These are phyloP conservation scores for Sebastes kiyomatsui DNA, from an alignment of 2,797 vertebrate genomes.

Conservation along the genomic window DNA sequence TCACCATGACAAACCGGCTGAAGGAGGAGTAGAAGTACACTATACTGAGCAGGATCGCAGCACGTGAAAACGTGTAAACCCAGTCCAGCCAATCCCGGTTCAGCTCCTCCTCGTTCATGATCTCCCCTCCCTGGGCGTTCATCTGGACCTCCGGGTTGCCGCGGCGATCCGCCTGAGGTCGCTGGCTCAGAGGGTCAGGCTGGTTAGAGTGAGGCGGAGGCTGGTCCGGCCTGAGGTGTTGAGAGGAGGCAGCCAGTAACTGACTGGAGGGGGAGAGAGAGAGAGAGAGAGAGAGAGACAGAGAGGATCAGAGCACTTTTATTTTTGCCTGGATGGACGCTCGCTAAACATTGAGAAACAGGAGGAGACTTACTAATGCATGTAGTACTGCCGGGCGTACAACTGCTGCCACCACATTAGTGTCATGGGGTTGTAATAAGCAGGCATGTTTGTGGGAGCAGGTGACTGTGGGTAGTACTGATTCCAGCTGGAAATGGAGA, in stretches of 20 bases:
- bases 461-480: conserved; percentile 78
- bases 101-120: conserved; percentile 92
- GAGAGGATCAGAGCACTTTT: neutral
- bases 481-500: conserved; percentile 80
- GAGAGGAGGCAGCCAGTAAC: conserved; percentile 88
- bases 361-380: conserved; percentile 91
- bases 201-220: conserved; percentile 45
- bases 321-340: neutral
- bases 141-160: conserved; percentile 89
- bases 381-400: conserved; percentile 92
- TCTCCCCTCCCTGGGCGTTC: conserved; percentile 92
- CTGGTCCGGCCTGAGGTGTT: conserved; percentile 76
- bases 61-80: conserved; percentile 92
- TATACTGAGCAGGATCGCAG: conserved; percentile 92
- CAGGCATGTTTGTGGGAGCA: conserved; percentile 75
- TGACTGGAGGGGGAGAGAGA: conserved; percentile 78
- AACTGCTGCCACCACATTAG: conserved; percentile 96
- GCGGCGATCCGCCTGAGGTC: conserved; percentile 82
- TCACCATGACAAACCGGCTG: conserved; percentile 95
- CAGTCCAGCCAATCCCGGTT: conserved; percentile 97
- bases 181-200: conserved; percentile 78
- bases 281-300: neutral
- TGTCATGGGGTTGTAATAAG: conserved; percentile 91
- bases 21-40: conserved; percentile 98
- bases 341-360: neutral